Conservation (phyloP, 1,140 invertebrate genomes). For the Ruditapes philippinarum region DNA sequence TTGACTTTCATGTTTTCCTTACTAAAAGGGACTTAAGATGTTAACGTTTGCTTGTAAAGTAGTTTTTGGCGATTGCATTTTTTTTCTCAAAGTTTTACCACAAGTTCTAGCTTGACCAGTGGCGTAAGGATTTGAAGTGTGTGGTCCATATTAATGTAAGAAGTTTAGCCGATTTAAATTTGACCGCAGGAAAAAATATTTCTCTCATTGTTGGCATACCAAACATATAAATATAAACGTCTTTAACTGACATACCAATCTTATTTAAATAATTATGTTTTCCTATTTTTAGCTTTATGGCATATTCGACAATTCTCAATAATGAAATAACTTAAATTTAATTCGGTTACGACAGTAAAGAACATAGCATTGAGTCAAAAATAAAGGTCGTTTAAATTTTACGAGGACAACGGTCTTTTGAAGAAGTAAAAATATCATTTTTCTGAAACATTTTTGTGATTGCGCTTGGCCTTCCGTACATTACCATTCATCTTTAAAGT, state of each 20-base stretch:
- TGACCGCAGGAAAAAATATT: neutral
- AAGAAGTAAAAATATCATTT: neutral
- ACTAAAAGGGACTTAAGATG: neutral
- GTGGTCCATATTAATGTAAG: neutral
- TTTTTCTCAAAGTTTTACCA: neutral
- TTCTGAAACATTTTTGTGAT: neutral
- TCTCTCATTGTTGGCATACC: neutral
- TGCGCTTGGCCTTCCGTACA: neutral
- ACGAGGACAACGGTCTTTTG: too few relatives aligned
- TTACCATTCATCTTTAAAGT: neutral
- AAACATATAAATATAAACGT: neutral
- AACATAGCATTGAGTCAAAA: too few relatives aligned
- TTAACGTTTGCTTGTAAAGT: constrained; percentile 3
- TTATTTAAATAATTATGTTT: too few relatives aligned
- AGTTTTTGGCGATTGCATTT: neutral
- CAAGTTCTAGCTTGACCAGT: neutral
- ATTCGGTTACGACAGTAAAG: too few relatives aligned
- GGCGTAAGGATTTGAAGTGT: neutral
- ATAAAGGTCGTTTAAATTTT: too few relatives aligned
- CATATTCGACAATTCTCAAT: too few relatives aligned
- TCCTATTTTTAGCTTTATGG: too few relatives aligned
- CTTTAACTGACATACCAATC: too few relatives aligned
- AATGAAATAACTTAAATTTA: too few relatives aligned
- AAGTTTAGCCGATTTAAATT: neutral
- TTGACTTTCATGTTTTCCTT: neutral